Evolutionary conservation across 1,140 invertebrate species (phyloP), one percentile per base, ranked within the genome.

Genomic region (Caenorhabditis tropicalis): DNA sequence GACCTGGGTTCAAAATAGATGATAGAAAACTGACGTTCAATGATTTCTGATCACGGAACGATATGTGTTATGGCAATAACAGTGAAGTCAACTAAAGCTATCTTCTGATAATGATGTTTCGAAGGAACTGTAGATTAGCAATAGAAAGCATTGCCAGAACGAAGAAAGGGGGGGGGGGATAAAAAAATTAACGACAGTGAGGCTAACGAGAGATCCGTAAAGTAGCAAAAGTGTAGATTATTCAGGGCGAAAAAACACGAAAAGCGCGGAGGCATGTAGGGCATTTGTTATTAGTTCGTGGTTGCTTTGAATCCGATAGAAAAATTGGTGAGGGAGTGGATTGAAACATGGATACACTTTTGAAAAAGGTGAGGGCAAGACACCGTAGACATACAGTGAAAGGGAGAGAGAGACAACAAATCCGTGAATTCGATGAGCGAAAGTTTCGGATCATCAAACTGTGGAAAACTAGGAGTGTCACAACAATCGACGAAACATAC

Each of bases 371-470:
- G 65, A 74, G 36, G 15, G 65, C 65, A 74, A 74, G 19, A 43
- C 65, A 43, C 65, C 29, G 65, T 21, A 74, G 65, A 74, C 65
- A 43, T 74, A 74, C 65, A n/a, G 36, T 24, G 19, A 74, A 31
- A 43, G 36, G 24, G 43, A 15, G n/a, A n/a, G n/a, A 74, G n/a
- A 39, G 36, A 74, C 53, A 24, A 27, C 10, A n/a, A 74, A 74
- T 74, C 65, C 65, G 65, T 74, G 36, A 74, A 74, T 74, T 74
- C 65, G 65, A 43, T 74, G 65, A 74, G 65, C 65, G 65, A 74
- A 74, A 74, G 65, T 74, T 74, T 74, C 65, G 65, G 65, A 74
- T 74, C 65, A 74, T 74, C 36, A 74, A 70, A 74, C 36, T 74
- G 65, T 74, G 10, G 65, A 74, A 74, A 74, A 31, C 65, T 33